Evolutionary conservation across 2,888 invertebrate species (phyloP), one percentile per base, ranked within the genome.

Genomic region (Cheiracanthium punctorium): DNA sequence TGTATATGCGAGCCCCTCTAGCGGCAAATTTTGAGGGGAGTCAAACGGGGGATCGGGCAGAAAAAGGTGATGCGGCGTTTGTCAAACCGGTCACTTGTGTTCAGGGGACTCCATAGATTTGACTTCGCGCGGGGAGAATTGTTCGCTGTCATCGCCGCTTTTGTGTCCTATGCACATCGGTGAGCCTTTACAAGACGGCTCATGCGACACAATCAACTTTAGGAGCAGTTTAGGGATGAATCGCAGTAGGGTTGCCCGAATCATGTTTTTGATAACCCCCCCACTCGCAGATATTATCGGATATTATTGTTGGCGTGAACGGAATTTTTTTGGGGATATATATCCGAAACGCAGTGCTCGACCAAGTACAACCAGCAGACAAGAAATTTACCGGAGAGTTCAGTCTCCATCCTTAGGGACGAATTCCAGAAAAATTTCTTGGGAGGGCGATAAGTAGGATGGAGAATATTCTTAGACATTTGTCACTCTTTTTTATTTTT

Each of bases 121-220:
- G 79, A 79, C 79, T 79, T 43, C 48, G 71, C 28, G 72, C 79
- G 69, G 69, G 58, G 77, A 77, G 82, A 82, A 82, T 82, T 52
- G 70, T 52, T 65, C 33, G 76, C 84, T 84, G 84, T 84, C 84
- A 84, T 79, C 84, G 84, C 2, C 43, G 17, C 69, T 41, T 69
- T 84, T 84, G 84, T 84, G 52, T 24, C 52, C 37, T n/a, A 43
- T 73, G 12, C 79, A 73, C 84, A 69, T 84, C 79, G 43, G 37
- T 74, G 84, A 48, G 48, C 72, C 79, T 79, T 84, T 79, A 82
- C 82, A 82, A 65, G 82, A 52, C 67, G 77, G 77, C 72, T 76
- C 72, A 72, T 72, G 82, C 82, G 77, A 71, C 64, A 75, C 81
- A 82, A 82, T 82, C 81, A 82, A 82, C 81, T 82, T 58, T 82